A percentile compares a stretch with the other conserved stretches of the same genome.
phyloP scores from a whole-genome alignment of 1,140 invertebrate species.

The Ceratosolen solmsi region DNA sequence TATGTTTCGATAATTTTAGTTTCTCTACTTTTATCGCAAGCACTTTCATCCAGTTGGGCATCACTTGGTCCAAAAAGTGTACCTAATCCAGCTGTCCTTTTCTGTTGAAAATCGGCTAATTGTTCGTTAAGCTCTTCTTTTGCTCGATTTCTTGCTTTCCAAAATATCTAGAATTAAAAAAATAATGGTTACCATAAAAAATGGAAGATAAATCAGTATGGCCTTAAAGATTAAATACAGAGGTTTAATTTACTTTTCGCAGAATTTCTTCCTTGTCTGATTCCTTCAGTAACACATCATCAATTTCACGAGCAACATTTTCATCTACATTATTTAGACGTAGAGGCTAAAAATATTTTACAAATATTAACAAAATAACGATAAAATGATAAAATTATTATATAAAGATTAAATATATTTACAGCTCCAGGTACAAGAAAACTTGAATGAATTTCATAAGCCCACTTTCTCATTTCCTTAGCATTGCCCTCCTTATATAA shows the following conservation, averaged over 20 bases:
- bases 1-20: constrained; percentile 82
- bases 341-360: constrained; percentile 80
- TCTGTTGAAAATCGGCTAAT: constrained; percentile 91
- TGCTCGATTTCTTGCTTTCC: constrained; percentile 87
- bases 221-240: constrained; percentile 36
- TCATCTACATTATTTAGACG: constrained; percentile 89
- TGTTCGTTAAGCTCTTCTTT: constrained; percentile 91
- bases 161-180: constrained; percentile 82
- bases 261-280: constrained; percentile 91
- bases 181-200: too few relatives aligned
- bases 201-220: too few relatives aligned
- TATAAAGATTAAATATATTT: constrained; percentile 61
- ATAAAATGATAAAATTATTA: constrained; percentile 34
- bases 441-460: constrained; percentile 97
- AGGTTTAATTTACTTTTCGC: constrained; percentile 77
- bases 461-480: constrained; percentile 96
- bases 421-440: constrained; percentile 93
- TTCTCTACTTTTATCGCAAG: constrained; percentile 87
- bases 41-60: constrained; percentile 84
- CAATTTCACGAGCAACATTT: constrained; percentile 89
- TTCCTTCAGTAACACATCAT: constrained; percentile 86
- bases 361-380: constrained; percentile 6
- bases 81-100: constrained; percentile 90
- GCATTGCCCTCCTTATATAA: constrained; percentile 87
- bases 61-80: constrained; percentile 93